Evolutionary conservation across 2,888 invertebrate genomes (phyloP).

Genomic region (Petrolisthes manimaculis): DNA sequence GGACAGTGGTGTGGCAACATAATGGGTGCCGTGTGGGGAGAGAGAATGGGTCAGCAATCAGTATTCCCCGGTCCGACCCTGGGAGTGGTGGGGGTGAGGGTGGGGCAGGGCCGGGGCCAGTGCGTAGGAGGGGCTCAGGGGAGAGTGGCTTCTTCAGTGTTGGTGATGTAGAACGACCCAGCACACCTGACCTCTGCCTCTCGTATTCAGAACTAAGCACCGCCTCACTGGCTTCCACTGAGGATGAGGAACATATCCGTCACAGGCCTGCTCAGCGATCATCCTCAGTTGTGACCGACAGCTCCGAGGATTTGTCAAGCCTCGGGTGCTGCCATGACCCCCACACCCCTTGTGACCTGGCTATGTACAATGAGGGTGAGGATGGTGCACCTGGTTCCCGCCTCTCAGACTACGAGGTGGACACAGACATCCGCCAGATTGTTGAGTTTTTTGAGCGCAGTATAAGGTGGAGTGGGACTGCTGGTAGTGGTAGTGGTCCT

Average conservation of each 20-base stretch:
- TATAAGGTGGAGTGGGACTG: constrained; percentile 62
- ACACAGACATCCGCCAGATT: constrained; percentile 75
- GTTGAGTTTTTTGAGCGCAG: constrained; percentile 91
- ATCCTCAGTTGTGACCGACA: constrained; percentile 87
- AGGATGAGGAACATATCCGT: constrained; percentile 71
- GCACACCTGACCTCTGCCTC: constrained; percentile 58
- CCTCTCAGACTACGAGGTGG: constrained; percentile 41
- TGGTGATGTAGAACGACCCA: constrained; percentile 80
- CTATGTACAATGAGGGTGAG: constrained; percentile 37
- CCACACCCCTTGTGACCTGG: constrained; percentile 70
- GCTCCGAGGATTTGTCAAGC: constrained; percentile 87
- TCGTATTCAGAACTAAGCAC: constrained; percentile 67
- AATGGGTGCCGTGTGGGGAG: constrained; percentile 25
- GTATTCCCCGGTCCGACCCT: constrained; percentile 52
- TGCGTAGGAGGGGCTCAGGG: constrained; percentile 85
- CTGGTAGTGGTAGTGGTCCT: constrained; percentile 30
- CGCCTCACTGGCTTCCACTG: constrained; percentile 70
- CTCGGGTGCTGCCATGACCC: constrained; percentile 79
- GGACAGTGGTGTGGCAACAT: constrained; percentile 34
- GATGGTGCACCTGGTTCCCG: constrained; percentile 34
- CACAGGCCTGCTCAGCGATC: constrained; percentile 77
- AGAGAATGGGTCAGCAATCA: constrained; percentile 42
- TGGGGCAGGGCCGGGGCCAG: constrained; percentile 66
- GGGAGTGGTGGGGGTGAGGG: constrained; percentile 59
- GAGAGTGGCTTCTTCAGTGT: constrained; percentile 92